Evolutionary conservation across 37 sponge, comb jelly and placozoan species (phyloP).

Genomic region (Eunapius fragilis): DNA sequence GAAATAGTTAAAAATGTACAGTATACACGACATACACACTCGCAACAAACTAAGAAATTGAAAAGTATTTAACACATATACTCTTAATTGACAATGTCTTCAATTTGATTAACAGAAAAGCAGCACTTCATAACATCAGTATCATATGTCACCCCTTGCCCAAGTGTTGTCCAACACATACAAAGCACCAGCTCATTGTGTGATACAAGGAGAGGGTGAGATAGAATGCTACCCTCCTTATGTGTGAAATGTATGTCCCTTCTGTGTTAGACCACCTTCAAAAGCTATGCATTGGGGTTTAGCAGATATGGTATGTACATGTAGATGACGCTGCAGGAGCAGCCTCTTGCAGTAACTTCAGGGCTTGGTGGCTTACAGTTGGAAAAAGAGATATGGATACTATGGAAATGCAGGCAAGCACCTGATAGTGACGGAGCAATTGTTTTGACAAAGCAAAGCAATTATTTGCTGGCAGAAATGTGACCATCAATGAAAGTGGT

Average conservation of each 20-base stretch:
- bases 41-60: no score
- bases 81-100: no score
- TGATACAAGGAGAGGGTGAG: slow-evolving; percentile 23
- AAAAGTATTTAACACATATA: no score
- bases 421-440: slow-evolving; percentile 36
- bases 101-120: slow-evolving; percentile 56
- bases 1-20: no score
- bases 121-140: slow-evolving; percentile 54
- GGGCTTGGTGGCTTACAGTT: slow-evolving; percentile 4
- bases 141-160: slow-evolving; percentile 31
- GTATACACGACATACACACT: no score
- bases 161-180: no score
- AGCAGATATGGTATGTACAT: slow-evolving; percentile 55
- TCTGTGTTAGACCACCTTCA: slow-evolving; percentile 15
- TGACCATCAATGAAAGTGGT: slow-evolving; percentile 26
- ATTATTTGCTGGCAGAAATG: slow-evolving; percentile 23
- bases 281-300: not conserved
- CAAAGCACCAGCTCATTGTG: slow-evolving; percentile 10
- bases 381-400: slow-evolving; percentile 36
- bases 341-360: not conserved
- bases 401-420: slow-evolving; percentile 23
- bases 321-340: slow-evolving; percentile 39
- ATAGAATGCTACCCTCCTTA: no score
- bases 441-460: slow-evolving; percentile 11
- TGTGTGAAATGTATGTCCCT: slow-evolving; percentile 58